Percentiles rank a stretch among this genome's conserved stretches.
Evolutionary conservation across 2,888 invertebrate genomes (phyloP).

Genomic region (Phyto melanocephala): DNA sequence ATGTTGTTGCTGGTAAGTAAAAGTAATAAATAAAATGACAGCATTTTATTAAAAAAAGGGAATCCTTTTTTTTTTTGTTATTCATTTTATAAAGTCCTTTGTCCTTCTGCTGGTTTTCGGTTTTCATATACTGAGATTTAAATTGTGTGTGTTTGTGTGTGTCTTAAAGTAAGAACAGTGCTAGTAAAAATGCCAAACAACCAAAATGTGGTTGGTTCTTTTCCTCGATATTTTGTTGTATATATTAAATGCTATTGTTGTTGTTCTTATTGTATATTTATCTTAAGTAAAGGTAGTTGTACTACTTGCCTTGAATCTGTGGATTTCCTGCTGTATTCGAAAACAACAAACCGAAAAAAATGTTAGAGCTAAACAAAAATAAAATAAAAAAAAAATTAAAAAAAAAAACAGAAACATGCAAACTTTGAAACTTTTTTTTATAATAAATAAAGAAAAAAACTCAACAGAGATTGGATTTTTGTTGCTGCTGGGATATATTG

Average conservation of each 20-base stretch:
- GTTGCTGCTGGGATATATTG: conserved; percentile 19
- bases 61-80: conserved; percentile 38
- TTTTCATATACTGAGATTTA: background rate
- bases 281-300: conserved; percentile 52
- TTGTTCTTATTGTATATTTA: conserved; percentile 8
- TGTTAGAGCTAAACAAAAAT: background rate
- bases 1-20: conserved; percentile 4
- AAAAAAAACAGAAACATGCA: conserved; percentile 62
- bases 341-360: conserved; percentile 12
- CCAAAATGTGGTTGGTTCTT: conserved; percentile 44
- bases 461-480: conserved; percentile 31
- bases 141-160: background rate
- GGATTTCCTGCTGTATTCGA: conserved; percentile 50
- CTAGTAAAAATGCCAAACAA: conserved; percentile 30
- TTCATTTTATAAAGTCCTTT: conserved; percentile 47
- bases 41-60: conserved; percentile 46
- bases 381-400: too few species aligned
- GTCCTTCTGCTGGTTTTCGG: conserved; percentile 16
- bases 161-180: background rate
- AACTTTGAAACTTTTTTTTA: conserved; percentile 63
- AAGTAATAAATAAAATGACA: conserved; percentile 60
- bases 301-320: conserved; percentile 57
- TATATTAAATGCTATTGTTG: background rate
- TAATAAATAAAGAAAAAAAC: conserved; percentile 10
- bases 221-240: conserved; percentile 9